phyloP scores from a whole-genome alignment of 2,113 vertebrate genomes.

The Turnix velox region DNA sequence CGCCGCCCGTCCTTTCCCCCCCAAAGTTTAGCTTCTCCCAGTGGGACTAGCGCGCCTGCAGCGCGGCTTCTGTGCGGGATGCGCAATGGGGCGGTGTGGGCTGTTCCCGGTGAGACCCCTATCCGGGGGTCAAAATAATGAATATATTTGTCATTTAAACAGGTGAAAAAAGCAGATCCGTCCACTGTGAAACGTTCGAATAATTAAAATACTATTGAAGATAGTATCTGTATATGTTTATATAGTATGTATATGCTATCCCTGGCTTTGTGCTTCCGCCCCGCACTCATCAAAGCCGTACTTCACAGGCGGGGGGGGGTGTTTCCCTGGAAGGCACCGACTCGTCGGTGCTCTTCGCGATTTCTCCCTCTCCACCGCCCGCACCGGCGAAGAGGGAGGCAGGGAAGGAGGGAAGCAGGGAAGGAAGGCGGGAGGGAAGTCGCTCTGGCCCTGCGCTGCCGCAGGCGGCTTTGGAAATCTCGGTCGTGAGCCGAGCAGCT shows the following conservation, averaged over 20 bases:
- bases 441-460: background rate
- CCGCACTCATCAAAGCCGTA: background rate
- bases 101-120: too few relatives aligned
- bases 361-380: background rate
- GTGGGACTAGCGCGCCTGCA: accelerated
- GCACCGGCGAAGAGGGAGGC: background rate
- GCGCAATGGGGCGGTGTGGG: background rate
- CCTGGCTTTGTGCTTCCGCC: background rate
- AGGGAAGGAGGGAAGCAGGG: background rate
- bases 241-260: background rate
- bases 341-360: background rate
- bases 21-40: background rate
- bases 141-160: background rate
- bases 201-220: background rate
- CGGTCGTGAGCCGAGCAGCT: background rate
- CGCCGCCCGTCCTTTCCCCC: accelerated
- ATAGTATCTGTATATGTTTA: background rate
- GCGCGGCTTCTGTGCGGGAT: background rate
- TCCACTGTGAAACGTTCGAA: too few relatives aligned
- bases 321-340: background rate
- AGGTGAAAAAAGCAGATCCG: background rate
- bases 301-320: background rate
- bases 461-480: background rate
- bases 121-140: too few relatives aligned
- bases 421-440: background rate